A percentile compares a stretch with the other conserved stretches of the same genome.
Conservation (phyloP, 2,888 invertebrate genomes). For the Drosophila neoperkinsi region DNA sequence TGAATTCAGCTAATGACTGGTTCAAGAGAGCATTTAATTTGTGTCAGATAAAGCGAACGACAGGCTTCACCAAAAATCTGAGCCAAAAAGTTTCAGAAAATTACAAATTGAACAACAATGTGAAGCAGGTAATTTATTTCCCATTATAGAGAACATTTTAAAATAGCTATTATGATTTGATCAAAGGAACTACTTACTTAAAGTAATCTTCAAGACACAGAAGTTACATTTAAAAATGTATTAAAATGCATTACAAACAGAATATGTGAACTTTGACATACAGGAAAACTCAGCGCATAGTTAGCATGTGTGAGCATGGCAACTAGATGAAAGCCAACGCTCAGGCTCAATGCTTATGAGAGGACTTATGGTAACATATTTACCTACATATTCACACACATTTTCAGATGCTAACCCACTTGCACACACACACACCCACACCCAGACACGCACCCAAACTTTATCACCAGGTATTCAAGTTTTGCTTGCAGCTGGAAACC, state of each 20-base stretch:
- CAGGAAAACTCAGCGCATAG: constrained; percentile 33
- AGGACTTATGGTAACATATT: constrained; percentile 26
- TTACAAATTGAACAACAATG: not conserved
- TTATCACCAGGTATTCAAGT: constrained; percentile 21
- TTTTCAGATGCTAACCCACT: not conserved
- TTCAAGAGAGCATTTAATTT: constrained; percentile 12
- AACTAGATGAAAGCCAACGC: constrained; percentile 8
- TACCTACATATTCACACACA: not conserved
- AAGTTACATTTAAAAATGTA: not conserved
- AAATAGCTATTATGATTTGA: not conserved
- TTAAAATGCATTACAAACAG: constrained; percentile 19
- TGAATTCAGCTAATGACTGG: constrained; percentile 22
- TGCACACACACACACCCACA: not conserved
- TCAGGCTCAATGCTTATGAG: constrained; percentile 14
- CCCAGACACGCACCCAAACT: constrained; percentile 1
- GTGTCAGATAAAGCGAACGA: not conserved
- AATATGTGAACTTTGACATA: constrained; percentile 19
- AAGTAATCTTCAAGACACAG: not conserved
- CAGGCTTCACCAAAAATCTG: not conserved
- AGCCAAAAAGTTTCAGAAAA: not conserved
- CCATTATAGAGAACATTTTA: accelerated
- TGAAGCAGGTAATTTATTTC: not conserved
- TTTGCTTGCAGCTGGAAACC: constrained; percentile 11
- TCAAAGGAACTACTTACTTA: not conserved
- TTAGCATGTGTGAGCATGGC: constrained; percentile 23